Evolutionary conservation across 1,140 invertebrate species (phyloP), one percentile per base, ranked within the genome.

Genomic region (Caenorhabditis remanei): DNA sequence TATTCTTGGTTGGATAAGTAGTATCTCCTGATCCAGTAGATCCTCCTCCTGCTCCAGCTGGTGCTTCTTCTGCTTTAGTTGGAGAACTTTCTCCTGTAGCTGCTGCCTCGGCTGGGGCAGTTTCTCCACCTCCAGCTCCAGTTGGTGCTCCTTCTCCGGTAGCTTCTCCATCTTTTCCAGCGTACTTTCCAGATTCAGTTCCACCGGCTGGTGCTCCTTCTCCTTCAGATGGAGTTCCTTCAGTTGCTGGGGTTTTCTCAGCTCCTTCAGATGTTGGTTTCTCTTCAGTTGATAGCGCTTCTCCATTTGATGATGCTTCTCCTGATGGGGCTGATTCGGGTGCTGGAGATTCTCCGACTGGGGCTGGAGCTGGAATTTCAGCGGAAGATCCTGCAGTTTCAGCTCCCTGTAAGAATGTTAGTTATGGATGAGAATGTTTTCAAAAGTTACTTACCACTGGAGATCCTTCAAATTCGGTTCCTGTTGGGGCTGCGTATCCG

Each of bases 391-490:
- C 41, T 46, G 41, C 40, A 19, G 65, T 9, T 16, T 2, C 65
- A 46, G 40, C 11, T 71, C 41, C 65, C 65, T 71, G 41, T 19
- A 43, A 71, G 0, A 6, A 0, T 3, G 8, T 19, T 4, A 11
- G 24, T 71, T 46, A 32, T 4, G 19, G 16, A 32, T 14, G 4
- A 46, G 8, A 11, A 40, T 46, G 40, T 43, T 16, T 4, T 43
- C 9, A 14, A 19, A 16, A 8, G 8, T 14, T 32, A 71, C 65
- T 71, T n/a, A 71, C 65, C 2, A 24, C 71, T 79, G 71, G 71
- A 21, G 71, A n/a, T 48, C 71, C 71, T 79, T 79, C 71, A n/a
- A 79, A 79, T 32, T 79, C 71, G 9, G 71, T 14, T 79, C 46
- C 71, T 4, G 43, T 24, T 48, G 71, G 46, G 7, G 71, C 43